These are phyloP conservation scores for Hippocampus guttulatus DNA, from an alignment of 2,113 vertebrate genomes.

Conservation along the genomic window DNA sequence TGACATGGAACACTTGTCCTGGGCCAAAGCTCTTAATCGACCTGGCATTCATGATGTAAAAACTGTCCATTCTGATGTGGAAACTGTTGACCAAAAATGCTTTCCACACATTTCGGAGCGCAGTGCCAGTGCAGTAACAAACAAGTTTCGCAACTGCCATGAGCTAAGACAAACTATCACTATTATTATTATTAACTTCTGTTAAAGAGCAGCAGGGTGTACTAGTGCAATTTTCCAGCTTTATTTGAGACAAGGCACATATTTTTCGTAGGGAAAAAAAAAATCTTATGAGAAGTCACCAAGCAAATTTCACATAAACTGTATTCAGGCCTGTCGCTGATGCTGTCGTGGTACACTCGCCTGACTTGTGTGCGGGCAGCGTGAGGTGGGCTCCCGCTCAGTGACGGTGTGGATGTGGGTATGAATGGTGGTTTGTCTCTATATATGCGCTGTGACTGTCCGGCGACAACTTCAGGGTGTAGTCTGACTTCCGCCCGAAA, in stretches of 20 bases:
- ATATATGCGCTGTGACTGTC: no score
- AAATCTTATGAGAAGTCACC: no score
- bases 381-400: no score
- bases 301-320: background rate
- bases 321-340: background rate
- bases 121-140: background rate
- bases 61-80: background rate
- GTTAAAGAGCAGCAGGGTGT: background rate
- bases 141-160: slow-evolving; percentile 13
- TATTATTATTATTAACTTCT: background rate
- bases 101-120: background rate
- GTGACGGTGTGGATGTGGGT: no score
- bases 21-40: slow-evolving; percentile 12
- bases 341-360: no score
- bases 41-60: background rate
- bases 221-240: background rate
- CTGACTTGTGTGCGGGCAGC: no score
- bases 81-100: background rate
- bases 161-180: background rate
- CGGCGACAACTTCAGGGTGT: no score
- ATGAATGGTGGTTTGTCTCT: no score
- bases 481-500: no score
- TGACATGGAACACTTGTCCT: background rate
- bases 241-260: background rate
- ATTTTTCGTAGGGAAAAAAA: background rate